Evolutionary conservation across 2,113 vertebrate species (phyloP).

Genomic region (Paramormyrops kingsleyae): DNA sequence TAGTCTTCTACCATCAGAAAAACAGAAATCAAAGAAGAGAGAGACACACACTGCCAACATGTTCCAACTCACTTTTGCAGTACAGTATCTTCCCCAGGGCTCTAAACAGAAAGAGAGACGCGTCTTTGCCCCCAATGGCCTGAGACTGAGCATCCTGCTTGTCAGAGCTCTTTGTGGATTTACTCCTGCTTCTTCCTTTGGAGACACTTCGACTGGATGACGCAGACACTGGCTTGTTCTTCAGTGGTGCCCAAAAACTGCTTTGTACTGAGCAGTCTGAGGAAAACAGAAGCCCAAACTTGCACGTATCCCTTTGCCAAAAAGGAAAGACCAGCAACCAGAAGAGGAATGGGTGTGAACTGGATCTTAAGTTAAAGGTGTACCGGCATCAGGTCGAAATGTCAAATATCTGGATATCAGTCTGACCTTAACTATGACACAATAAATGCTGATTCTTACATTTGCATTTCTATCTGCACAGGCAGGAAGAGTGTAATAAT

Average conservation of each 20-base stretch:
- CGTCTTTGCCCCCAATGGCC: slow-evolving; percentile 83
- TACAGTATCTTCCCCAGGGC: slow-evolving; percentile 93
- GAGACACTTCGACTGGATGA: slow-evolving; percentile 43
- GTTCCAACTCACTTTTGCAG: slow-evolving; percentile 82
- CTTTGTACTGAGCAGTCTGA: slow-evolving; percentile 57
- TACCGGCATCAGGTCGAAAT: neutral
- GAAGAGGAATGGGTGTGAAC: neutral
- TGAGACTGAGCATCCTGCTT: slow-evolving; percentile 50
- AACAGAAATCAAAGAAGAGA: neutral
- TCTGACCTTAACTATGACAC: neutral
- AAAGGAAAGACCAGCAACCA: neutral
- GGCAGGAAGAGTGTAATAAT: neutral
- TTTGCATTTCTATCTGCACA: neutral
- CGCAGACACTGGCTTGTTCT: slow-evolving; percentile 35
- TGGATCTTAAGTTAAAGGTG: neutral
- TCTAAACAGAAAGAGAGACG: slow-evolving; percentile 89
- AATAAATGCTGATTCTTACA: neutral
- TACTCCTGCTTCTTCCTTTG: slow-evolving; percentile 58
- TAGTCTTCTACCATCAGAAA: neutral
- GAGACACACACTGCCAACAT: neutral
- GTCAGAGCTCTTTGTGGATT: slow-evolving; percentile 44
- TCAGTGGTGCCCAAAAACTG: slow-evolving; percentile 55
- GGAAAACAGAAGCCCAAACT: neutral
- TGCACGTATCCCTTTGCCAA: no score
- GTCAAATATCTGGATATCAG: neutral